A percentile compares a stretch with the other conserved stretches of the same genome.
phyloP scores from a whole-genome alignment of 2,113 vertebrate species.

The Illadopsis cleaveri region DNA sequence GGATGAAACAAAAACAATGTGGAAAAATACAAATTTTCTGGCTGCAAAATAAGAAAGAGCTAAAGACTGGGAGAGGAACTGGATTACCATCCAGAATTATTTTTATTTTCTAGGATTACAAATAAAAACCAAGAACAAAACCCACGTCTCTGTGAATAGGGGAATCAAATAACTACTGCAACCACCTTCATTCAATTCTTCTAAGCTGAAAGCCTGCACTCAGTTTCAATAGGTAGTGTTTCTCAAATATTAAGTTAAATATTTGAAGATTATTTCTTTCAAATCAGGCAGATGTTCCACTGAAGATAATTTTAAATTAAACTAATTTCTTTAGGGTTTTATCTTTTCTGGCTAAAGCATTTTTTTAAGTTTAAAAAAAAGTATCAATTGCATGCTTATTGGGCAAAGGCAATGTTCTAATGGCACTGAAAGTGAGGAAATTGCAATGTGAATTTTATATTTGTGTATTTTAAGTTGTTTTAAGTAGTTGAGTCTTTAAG shows the following conservation, averaged over 20 bases:
- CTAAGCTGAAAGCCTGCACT: not conserved
- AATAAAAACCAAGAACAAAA: not conserved
- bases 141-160: rapidly evolving
- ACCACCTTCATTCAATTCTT: not conserved
- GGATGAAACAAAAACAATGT: not conserved
- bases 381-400: not conserved
- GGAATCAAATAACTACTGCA: not conserved
- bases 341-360: not conserved
- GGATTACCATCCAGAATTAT: not conserved
- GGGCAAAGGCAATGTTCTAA: not conserved
- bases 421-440: not conserved
- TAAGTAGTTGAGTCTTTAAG: not conserved
- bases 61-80: not conserved
- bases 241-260: not conserved
- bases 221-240: not conserved
- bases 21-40: not conserved
- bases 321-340: not conserved
- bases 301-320: not conserved
- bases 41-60: not conserved
- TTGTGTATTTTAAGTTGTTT: not conserved
- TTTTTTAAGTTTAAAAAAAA: not conserved
- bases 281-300: not conserved
- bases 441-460: not conserved
- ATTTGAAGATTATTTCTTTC: not conserved
- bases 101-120: not conserved